A percentile compares a stretch with the other conserved stretches of the same genome.
These are phyloP conservation scores for Xenus cinereus DNA, from an alignment of 2,113 vertebrate species.

Conservation along the genomic window DNA sequence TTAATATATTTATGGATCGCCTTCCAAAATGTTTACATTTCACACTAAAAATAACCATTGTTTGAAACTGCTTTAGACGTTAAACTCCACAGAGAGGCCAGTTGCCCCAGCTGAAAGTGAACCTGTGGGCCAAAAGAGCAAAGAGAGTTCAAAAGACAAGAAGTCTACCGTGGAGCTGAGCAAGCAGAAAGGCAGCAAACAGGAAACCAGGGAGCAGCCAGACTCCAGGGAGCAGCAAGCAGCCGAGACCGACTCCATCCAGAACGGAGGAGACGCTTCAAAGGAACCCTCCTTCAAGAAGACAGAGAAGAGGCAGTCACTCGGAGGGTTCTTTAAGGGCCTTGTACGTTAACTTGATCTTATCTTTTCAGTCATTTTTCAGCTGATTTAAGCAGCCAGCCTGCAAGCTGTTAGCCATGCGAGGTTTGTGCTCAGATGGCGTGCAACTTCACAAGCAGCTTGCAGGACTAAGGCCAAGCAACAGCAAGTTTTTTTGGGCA, in stretches of 20 bases:
- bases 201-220: slow-evolving; percentile 55
- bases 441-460: neutral
- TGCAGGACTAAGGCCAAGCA: neutral
- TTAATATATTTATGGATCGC: neutral
- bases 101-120: slow-evolving; percentile 14
- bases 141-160: slow-evolving; percentile 70
- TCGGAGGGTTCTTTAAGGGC: slow-evolving; percentile 89
- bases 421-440: neutral
- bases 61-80: slow-evolving; percentile 65
- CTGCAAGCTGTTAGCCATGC: fast-evolving
- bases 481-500: neutral
- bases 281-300: slow-evolving; percentile 72
- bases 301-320: slow-evolving; percentile 89
- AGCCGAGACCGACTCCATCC: slow-evolving; percentile 20
- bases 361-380: neutral
- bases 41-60: neutral
- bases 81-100: slow-evolving; percentile 67
- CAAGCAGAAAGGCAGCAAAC: slow-evolving; percentile 59
- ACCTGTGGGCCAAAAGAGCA: slow-evolving; percentile 75
- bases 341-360: slow-evolving; percentile 77
- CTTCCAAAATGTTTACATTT: neutral
- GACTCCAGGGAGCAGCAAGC: slow-evolving; percentile 18
- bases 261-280: slow-evolving; percentile 68
- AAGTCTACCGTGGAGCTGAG: slow-evolving; percentile 14
- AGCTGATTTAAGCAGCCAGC: neutral